These are phyloP conservation scores for Zaprionus davidi DNA, from an alignment of 1,140 invertebrate genomes.

Conservation along the genomic window DNA sequence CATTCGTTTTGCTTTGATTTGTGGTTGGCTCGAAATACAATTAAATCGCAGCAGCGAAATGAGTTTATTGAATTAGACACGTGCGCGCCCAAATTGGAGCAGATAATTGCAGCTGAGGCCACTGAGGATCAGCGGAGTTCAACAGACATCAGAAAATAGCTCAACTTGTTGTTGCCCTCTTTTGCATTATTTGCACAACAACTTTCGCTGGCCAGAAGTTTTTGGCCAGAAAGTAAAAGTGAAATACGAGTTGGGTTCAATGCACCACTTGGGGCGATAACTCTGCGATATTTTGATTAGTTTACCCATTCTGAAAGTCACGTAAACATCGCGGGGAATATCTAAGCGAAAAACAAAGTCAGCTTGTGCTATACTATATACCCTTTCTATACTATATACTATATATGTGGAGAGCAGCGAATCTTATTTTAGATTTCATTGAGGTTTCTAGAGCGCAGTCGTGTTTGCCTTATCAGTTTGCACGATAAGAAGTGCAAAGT, in stretches of 20 bases:
- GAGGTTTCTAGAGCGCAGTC: constrained; percentile 42
- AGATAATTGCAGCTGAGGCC: constrained; percentile 27
- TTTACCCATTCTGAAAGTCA: constrained; percentile 3
- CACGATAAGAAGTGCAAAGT: constrained; percentile 64
- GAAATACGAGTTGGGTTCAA: constrained; percentile 4
- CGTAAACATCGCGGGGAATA: background rate
- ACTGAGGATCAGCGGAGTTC: constrained; percentile 18
- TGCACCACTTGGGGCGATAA: constrained; percentile 9
- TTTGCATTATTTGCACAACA: constrained; percentile 26
- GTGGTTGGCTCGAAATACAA: constrained; percentile 59
- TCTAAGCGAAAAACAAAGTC: constrained; percentile 45
- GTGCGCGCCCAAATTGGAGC: constrained; percentile 62
- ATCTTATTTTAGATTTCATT: constrained; percentile 57
- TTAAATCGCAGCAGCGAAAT: constrained; percentile 58
- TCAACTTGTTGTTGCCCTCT: too few species aligned
- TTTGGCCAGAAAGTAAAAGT: constrained; percentile 35
- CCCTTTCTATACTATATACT: background rate
- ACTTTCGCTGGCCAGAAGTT: constrained; percentile 11
- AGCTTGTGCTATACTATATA: background rate
- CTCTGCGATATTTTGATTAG: background rate
- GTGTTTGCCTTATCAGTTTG: constrained; percentile 67
- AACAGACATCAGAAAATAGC: constrained; percentile 57
- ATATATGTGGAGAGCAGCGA: background rate
- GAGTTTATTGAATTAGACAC: constrained; percentile 77
- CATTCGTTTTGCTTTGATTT: constrained; percentile 62